Percentiles rank a stretch among this genome's conserved stretches.
phyloP scores from a whole-genome alignment of 2,888 invertebrate genomes.

The Tinea pellionella region DNA sequence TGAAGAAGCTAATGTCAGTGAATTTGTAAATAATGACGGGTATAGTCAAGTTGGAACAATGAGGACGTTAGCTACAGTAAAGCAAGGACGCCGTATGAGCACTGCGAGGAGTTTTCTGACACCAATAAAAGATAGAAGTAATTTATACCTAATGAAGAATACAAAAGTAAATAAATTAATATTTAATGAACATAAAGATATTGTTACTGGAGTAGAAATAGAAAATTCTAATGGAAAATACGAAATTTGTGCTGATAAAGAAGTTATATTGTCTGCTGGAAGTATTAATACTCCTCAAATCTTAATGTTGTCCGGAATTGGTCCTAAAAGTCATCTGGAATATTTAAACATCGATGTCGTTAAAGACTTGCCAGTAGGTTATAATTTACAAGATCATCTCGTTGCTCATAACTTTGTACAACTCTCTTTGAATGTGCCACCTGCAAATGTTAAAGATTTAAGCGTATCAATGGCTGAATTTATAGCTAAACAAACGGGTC shows the following conservation, averaged over 20 bases:
- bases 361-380: conserved; percentile 49
- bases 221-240: conserved; percentile 21
- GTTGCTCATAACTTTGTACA: conserved; percentile 28
- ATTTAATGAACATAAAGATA: conserved; percentile 49
- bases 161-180: conserved; percentile 54
- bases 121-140: conserved; percentile 30
- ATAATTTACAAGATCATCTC: conserved; percentile 53
- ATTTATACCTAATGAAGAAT: conserved; percentile 44
- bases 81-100: conserved; percentile 77
- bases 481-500: conserved; percentile 48
- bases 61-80: conserved; percentile 77
- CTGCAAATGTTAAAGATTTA: conserved; percentile 18
- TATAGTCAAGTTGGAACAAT: conserved; percentile 79
- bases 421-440: conserved; percentile 22
- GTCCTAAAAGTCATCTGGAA: conserved; percentile 39
- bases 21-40: conserved; percentile 77
- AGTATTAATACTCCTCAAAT: conserved; percentile 54
- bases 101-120: conserved; percentile 77
- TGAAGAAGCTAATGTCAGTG: conserved; percentile 61
- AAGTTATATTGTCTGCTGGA: conserved; percentile 56
- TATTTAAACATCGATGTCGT: conserved; percentile 34
- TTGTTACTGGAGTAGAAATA: conserved; percentile 44
- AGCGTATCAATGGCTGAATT: conserved; percentile 30
- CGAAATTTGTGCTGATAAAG: conserved; percentile 35
- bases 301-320: conserved; percentile 58